Percentiles rank a stretch among this genome's conserved stretches.
Conservation (phyloP, 2,113 vertebrate species). For the Corythornis vintsioides region DNA sequence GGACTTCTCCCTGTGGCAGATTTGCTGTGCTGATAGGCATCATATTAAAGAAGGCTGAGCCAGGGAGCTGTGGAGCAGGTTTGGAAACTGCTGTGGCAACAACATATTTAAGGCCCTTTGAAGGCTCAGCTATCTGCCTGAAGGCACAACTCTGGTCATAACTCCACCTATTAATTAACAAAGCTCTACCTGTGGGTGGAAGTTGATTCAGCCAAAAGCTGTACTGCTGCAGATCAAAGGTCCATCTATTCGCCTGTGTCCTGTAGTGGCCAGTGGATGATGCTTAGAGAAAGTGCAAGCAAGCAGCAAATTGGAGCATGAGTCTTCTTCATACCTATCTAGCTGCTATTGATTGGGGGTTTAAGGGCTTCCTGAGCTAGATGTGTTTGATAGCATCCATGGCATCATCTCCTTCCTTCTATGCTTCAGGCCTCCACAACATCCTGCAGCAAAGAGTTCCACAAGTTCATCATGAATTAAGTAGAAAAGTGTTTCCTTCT, state of each 20-base stretch:
- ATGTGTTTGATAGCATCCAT: neutral
- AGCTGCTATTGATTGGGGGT: neutral
- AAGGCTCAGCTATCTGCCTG: slow-evolving; percentile 25
- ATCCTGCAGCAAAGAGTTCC: neutral
- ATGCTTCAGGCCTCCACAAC: neutral
- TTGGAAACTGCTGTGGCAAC: slow-evolving; percentile 43
- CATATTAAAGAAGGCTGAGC: neutral
- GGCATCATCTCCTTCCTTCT: neutral
- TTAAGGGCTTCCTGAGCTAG: neutral
- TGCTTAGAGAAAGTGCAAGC: neutral
- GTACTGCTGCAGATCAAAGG: neutral
- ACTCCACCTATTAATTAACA: neutral
- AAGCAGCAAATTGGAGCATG: neutral
- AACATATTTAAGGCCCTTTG: neutral
- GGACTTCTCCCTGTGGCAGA: neutral
- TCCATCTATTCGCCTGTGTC: neutral
- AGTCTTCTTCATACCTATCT: neutral
- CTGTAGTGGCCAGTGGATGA: neutral
- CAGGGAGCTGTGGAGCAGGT: slow-evolving; percentile 46
- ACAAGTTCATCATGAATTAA: neutral
- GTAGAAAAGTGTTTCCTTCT: neutral
- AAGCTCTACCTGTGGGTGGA: slow-evolving; percentile 3
- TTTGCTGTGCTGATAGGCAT: neutral
- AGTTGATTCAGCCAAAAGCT: neutral
- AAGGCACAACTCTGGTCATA: neutral